Evolutionary conservation across 2,888 invertebrate species (phyloP), one percentile per base, ranked within the genome.

Genomic region (Amblyjoppa proteus): DNA sequence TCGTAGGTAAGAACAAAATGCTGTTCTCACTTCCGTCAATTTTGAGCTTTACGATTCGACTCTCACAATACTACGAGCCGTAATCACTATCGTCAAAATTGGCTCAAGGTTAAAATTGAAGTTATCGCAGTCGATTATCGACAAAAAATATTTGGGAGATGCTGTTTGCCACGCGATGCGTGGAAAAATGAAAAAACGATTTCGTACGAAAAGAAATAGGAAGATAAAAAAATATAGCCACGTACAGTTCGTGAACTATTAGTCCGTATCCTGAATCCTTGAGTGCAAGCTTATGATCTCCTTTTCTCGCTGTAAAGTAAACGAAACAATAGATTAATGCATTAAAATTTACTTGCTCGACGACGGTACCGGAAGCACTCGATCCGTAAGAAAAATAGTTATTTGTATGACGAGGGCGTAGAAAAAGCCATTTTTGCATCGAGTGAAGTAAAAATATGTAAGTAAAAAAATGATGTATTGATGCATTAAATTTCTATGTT

Each of bases 331-430:
- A 34, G 11, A 56, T 38, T 31, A 13, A 53, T 51, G 28, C 51
- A 16, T n/a, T 16, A 3, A n/a, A 41, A 41, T 11, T 41, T 41
- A 95, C 95, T 1, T 95, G 95, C 89, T 95, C 95, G 13, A 88
- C 92, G 81, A 95, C 95, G 20, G 92, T 96, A 45, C 94, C 95
- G 25, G 93, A 94, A 91, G 95, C 95, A 20, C 90, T 96, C 66
- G 93, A 93, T 58, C 66, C 78, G 31, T 89, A 70, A 88, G 71
- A 77, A 41, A 71, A 31, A 38, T 9, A 61, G 28, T 31, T 58
- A 28, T 28, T 13, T 9, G 58, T 25, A 3, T 25, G 7, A 2
- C 6, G 25, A 56, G 4, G 31, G 31, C 31, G 2, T 31, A 31
- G 31, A 31, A 20, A 20, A 20, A 20, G 20, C 20, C 20, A 34